Conservation (phyloP, 1,140 invertebrate species). For the Drosophila obscura region DNA sequence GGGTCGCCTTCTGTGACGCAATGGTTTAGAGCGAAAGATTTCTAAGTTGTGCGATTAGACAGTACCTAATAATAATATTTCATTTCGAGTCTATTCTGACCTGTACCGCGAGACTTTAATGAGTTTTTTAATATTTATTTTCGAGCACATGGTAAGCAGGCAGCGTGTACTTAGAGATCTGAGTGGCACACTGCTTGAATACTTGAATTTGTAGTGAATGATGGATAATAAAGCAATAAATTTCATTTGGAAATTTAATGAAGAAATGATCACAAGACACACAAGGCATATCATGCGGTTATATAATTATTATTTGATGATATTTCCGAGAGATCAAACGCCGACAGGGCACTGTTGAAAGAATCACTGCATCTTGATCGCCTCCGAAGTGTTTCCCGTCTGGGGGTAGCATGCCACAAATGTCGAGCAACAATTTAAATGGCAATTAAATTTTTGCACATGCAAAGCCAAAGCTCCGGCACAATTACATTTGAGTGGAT, state of each 20-base stretch:
- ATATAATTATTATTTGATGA: neutral
- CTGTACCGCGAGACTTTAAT: conserved; percentile 4
- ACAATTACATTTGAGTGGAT: conserved; percentile 43
- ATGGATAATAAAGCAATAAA: too few species aligned
- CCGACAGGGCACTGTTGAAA: neutral
- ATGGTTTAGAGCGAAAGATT: conserved; percentile 16
- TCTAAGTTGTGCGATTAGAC: conserved; percentile 21
- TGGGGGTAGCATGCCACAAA: conserved; percentile 39
- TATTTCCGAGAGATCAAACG: conserved; percentile 19
- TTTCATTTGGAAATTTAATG: conserved; percentile 32
- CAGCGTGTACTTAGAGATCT: too few species aligned
- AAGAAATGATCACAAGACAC: conserved; percentile 36
- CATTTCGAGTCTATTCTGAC: neutral
- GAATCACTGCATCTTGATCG: conserved; percentile 12
- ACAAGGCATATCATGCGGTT: conserved; percentile 5
- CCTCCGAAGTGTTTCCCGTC: neutral
- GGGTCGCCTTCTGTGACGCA: conserved; percentile 18
- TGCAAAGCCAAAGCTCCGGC: conserved; percentile 41
- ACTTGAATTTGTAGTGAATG: neutral
- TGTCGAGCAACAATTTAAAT: conserved; percentile 48
- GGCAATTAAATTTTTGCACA: conserved; percentile 41
- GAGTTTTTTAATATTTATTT: conserved; percentile 8
- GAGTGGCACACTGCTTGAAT: neutral
- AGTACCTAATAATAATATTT: conserved; percentile 4
- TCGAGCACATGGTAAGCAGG: neutral